Evolutionary conservation across 2,888 invertebrate species (phyloP).

Genomic region (Hypena proboscidalis): DNA sequence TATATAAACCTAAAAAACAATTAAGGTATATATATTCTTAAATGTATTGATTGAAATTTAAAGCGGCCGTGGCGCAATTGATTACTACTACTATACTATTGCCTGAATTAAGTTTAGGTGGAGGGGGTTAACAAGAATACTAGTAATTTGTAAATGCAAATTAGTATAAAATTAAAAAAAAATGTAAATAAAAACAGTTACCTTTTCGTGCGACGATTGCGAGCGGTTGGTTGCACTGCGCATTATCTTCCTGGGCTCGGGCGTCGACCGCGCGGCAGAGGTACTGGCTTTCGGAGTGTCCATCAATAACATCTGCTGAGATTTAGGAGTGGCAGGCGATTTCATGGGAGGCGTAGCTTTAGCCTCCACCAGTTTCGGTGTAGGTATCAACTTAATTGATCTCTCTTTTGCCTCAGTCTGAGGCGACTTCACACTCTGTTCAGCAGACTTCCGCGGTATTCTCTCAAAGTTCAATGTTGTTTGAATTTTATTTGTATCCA

Average conservation of each 20-base stretch:
- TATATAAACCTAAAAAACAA: too few species aligned
- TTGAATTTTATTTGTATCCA: slow-evolving; percentile 70
- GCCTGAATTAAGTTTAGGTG: too few species aligned
- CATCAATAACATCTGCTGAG: slow-evolving; percentile 45
- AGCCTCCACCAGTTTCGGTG: slow-evolving; percentile 57
- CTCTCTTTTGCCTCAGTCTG: slow-evolving; percentile 54
- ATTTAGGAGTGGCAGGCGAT: slow-evolving; percentile 50
- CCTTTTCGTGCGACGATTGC: slow-evolving; percentile 66
- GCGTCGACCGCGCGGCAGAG: slow-evolving; percentile 52
- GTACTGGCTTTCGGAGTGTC: slow-evolving; percentile 69
- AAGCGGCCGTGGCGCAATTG: too few species aligned
- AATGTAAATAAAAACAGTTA: slow-evolving; percentile 43
- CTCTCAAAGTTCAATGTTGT: slow-evolving; percentile 80
- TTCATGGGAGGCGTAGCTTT: slow-evolving; percentile 50
- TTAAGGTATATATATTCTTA: too few species aligned
- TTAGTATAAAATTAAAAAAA: too few species aligned
- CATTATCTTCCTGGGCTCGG: slow-evolving; percentile 61
- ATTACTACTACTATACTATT: too few species aligned
- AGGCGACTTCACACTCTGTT: slow-evolving; percentile 48
- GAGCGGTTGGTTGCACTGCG: slow-evolving; percentile 57
- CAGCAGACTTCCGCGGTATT: slow-evolving; percentile 63
- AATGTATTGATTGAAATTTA: too few species aligned
- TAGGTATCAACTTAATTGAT: slow-evolving; percentile 46
- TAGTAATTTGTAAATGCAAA: too few species aligned
- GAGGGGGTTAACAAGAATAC: too few species aligned